Evolutionary conservation across 2,888 invertebrate genomes (phyloP), one percentile per base, ranked within the genome.

Genomic region (Frankliniella intonsa): DNA sequence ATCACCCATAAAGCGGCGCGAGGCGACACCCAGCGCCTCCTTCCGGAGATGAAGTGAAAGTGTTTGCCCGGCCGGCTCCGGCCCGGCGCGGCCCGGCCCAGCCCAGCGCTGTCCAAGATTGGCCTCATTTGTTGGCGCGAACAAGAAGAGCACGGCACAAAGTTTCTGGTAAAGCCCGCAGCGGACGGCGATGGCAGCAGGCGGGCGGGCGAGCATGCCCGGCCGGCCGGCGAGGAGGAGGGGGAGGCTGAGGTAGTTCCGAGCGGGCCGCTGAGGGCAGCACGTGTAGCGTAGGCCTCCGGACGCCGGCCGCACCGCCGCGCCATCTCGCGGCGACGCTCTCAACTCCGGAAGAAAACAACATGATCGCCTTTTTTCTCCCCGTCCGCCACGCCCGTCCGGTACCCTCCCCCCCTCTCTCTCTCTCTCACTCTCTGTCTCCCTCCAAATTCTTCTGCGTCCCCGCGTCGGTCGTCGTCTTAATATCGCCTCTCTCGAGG

Each of bases 11-110:
- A 55, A 55, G 17, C 55, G 17, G 14, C 3, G 55, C 55, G 55
- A 14, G 38, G 38, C 38, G 38, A 38, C 38, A 38, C 38, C 38
- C 38, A 38, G 38, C 38, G 38, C 38, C 38, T 38, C 38, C 38
- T 76, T 76, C 25, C 69, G 69, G 69, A n/a, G 69, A 25, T 76
- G 69, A 76, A 76, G 69, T 76, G 69, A 76, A 76, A 76, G 69
- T 76, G 69, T 25, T 76, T 11, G 69, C 10, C 25, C n/a, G n/a
- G n/a, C 38, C 38, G 38, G 38, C 38, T 38, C 38, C n/a, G n/a
- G n/a, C n/a, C n/a, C n/a, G n/a, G n/a, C n/a, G n/a, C n/a, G n/a
- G n/a, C n/a, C n/a, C n/a, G n/a, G n/a, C n/a, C n/a, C 51, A 10
- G 55, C n/a, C n/a, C 55, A 55, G 55, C 55, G 38, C 38, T 38